These are phyloP conservation scores for Nymphalis urticae DNA, from an alignment of 2,888 invertebrate species.

Conservation along the genomic window DNA sequence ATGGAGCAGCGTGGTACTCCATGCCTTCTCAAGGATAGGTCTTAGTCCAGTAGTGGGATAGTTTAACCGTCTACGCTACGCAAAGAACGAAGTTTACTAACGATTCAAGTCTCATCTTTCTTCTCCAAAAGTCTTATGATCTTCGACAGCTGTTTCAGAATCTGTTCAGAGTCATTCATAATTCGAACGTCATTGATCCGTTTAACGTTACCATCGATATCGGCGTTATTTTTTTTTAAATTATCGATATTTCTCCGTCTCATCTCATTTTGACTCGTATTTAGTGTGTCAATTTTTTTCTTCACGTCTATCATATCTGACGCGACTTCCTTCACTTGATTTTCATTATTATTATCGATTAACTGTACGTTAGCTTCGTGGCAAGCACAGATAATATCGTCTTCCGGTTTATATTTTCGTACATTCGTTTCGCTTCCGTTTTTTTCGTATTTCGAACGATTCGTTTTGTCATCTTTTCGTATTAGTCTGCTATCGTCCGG, in stretches of 20 bases:
- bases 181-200: neutral
- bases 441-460: neutral
- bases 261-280: neutral
- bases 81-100: neutral
- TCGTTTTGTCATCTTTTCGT: neutral
- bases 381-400: neutral
- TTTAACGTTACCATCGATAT: slow-evolving; percentile 2
- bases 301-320: neutral
- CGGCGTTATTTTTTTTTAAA: neutral
- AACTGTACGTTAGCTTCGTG: neutral
- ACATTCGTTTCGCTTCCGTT: neutral
- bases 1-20: too few species aligned
- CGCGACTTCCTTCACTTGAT: neutral
- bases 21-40: too few species aligned
- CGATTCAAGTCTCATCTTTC: slow-evolving; percentile 53
- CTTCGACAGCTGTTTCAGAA: slow-evolving; percentile 58
- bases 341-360: neutral
- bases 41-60: too few species aligned
- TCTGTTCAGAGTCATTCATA: slow-evolving; percentile 37
- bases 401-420: neutral
- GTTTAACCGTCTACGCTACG: neutral
- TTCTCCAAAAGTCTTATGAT: slow-evolving; percentile 63
- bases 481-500: neutral
- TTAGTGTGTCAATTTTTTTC: neutral
- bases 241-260: neutral